Conservation (phyloP, 2,888 invertebrate species). For the Pachycephus smyrnensis region DNA sequence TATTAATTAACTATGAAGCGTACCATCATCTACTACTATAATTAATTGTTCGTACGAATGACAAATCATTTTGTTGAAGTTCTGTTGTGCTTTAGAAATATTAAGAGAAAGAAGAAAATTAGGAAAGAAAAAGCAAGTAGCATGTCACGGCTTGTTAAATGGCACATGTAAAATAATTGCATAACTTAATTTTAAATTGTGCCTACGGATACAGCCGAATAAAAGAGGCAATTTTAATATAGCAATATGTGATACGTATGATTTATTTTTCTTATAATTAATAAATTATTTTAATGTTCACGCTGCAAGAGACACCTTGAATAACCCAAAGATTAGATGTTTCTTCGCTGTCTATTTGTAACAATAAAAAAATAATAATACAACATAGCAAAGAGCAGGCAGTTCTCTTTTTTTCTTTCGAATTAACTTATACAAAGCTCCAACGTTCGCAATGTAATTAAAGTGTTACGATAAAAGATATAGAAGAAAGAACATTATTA, state of each 20-base stretch:
- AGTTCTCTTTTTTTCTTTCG: background rate
- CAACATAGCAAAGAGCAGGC: background rate
- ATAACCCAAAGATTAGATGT: background rate
- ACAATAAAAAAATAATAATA: background rate
- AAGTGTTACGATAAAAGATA: background rate
- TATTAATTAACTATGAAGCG: background rate
- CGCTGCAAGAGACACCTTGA: background rate
- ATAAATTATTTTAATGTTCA: background rate
- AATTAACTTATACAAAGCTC: background rate
- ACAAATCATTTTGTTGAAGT: background rate
- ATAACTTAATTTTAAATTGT: background rate
- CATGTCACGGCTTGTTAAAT: background rate
- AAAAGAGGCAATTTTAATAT: background rate
- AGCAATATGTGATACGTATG: background rate
- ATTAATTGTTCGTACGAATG: background rate
- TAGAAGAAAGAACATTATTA: background rate
- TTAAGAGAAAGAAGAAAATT: background rate
- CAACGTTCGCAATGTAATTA: background rate
- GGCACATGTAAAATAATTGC: background rate
- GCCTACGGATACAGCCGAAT: background rate
- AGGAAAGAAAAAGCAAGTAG: background rate
- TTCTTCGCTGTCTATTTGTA: background rate
- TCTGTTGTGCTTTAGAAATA: background rate
- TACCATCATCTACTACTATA: background rate
- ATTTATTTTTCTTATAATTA: background rate